Evolutionary conservation across 2,113 vertebrate species (phyloP), one percentile per base, ranked within the genome.

Genomic region (Pelecanoides urinatrix): DNA sequence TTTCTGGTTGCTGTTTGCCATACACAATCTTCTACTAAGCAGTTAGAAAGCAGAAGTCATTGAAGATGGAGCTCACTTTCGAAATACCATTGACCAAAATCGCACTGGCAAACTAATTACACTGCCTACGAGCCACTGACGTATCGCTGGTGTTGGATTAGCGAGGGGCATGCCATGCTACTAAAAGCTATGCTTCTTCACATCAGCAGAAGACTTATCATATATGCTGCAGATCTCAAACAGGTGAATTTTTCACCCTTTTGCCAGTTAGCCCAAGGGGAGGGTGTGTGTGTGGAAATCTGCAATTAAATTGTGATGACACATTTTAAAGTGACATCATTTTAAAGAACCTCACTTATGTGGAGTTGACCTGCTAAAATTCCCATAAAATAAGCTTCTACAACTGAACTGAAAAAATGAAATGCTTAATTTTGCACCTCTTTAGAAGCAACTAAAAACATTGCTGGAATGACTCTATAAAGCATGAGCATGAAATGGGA

Each of bases 61-160:
- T 71, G 65, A 70, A 71, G 14, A 19, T 0, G 1, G 16, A 2
- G 2, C 49, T 89, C 22, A 27, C 50, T 78, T 67, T 62, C 70
- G 59, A 67, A 85, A 66, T 16, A 38, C 13, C 30, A 62, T 36
- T 36, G 34, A 85, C 67, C 1, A 8, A 79, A 94, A 71, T 67
- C 63, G 52, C 15, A 29, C 21, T 1, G 7, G 50, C n/a, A 72
- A 42, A 44, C 50, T 32, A 67, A 95, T 89, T 67, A 19, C 26
- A 9, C 16, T 9, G 45, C 36, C 34, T 36, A 55, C 55, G 15
- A 92, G 34, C n/a, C 79, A 19, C 36, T 61, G 36, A 52, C 3
- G 0, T 16, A 27, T 13, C 16, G 27, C 30, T 58, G 49, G 6
- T 1, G 0, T 16, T 76, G n/a, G 49, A 45, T 52, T 38, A n/a